These are phyloP conservation scores for Hypsopygia costalis DNA, from an alignment of 2,888 invertebrate species.

Conservation along the genomic window DNA sequence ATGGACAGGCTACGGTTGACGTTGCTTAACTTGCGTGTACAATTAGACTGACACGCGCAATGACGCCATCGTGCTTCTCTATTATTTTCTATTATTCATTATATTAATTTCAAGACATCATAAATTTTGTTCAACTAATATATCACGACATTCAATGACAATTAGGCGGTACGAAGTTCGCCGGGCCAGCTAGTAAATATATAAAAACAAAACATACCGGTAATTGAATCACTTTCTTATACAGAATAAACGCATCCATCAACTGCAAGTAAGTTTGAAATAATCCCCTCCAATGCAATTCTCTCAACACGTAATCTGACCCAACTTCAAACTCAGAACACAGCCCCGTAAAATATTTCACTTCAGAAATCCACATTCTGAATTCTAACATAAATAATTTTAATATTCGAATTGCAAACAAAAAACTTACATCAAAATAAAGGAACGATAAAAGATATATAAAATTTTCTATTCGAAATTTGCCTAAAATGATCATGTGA, in stretches of 20 bases:
- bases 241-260: not conserved
- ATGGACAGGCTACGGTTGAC: too few relatives aligned
- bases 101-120: not conserved
- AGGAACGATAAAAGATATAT: not conserved
- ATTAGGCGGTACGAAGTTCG: too few relatives aligned
- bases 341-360: not conserved
- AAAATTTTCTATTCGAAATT: not conserved
- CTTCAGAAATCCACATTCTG: not conserved
- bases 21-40: too few relatives aligned
- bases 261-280: not conserved
- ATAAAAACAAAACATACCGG: not conserved
- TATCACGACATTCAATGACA: too few relatives aligned
- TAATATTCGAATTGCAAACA: not conserved
- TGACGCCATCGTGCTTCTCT: not conserved
- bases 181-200: too few relatives aligned
- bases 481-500: not conserved
- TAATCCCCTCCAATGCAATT: not conserved
- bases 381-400: not conserved
- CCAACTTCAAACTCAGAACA: slow-evolving; percentile 12
- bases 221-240: not conserved
- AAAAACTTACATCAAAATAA: not conserved
- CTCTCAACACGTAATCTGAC: not conserved
- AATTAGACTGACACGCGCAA: too few relatives aligned
- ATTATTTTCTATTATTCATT: not conserved
- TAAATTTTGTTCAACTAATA: not conserved